Evolutionary conservation across 2,113 vertebrate genomes (phyloP).

Genomic region (Xiphias gladius): DNA sequence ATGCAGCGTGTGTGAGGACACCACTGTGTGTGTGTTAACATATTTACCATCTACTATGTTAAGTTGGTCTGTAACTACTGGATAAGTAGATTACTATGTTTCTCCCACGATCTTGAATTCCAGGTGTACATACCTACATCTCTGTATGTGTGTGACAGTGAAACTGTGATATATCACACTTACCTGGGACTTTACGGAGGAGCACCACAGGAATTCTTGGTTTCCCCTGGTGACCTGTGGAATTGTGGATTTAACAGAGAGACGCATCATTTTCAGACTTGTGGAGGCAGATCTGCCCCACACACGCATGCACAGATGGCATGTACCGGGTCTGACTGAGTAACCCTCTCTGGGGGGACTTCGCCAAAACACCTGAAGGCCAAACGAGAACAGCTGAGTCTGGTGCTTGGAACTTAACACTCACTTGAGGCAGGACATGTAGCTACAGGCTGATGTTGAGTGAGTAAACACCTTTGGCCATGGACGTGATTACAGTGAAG

Average conservation of each 20-base stretch:
- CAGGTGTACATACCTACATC: slow-evolving; percentile 40
- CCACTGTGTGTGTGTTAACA: not conserved
- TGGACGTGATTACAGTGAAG: not conserved
- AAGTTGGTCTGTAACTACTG: slow-evolving; percentile 5
- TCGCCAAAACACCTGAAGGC: slow-evolving; percentile 48
- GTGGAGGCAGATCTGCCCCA: slow-evolving; percentile 52
- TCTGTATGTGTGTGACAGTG: slow-evolving; percentile 17
- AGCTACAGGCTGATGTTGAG: slow-evolving; percentile 18
- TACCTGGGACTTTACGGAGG: slow-evolving; percentile 56
- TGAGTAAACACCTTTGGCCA: not conserved
- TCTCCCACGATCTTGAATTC: slow-evolving; percentile 31
- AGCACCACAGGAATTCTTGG: slow-evolving; percentile 60
- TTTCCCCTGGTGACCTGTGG: slow-evolving; percentile 59
- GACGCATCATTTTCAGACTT: slow-evolving; percentile 49
- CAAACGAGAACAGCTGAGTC: slow-evolving; percentile 37
- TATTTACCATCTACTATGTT: not conserved
- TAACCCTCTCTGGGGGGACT: not conserved
- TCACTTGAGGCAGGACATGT: slow-evolving; percentile 39
- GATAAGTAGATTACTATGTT: slow-evolving; percentile 1
- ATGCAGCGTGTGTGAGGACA: not conserved
- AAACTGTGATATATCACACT: slow-evolving; percentile 74
- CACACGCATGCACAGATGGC: slow-evolving; percentile 21
- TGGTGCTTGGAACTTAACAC: not conserved
- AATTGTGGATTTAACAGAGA: slow-evolving; percentile 27
- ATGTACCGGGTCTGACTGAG: slow-evolving; percentile 28